These are phyloP conservation scores for Epistrophella euchroma DNA, from an alignment of 2,888 invertebrate genomes.

Conservation along the genomic window DNA sequence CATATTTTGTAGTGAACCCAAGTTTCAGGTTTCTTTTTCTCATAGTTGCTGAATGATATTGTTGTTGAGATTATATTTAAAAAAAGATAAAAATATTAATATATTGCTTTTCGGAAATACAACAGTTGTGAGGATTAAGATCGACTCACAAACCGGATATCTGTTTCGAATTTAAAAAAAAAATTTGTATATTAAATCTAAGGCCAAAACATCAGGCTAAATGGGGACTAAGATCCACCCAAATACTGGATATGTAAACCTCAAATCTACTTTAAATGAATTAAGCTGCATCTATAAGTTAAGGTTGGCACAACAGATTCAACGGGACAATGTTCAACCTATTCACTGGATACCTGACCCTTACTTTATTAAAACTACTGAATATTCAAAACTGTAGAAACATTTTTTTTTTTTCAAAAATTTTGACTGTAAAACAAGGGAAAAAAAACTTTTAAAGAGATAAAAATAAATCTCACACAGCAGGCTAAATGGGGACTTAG, in stretches of 20 bases:
- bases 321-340: too few relatives aligned
- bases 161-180: not conserved
- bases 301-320: constrained; percentile 7
- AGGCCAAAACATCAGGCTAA: constrained; percentile 16
- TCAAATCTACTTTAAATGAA: not conserved
- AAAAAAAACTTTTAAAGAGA: not conserved
- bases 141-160: constrained; percentile 7
- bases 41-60: not conserved
- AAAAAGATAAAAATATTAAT: too few relatives aligned
- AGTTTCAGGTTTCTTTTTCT: not conserved
- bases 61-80: not conserved
- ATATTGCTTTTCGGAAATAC: not conserved
- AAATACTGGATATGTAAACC: not conserved
- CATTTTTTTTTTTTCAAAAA: too few relatives aligned
- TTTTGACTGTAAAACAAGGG: not conserved
- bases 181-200: not conserved
- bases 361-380: not conserved
- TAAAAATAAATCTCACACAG: not conserved
- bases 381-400: not conserved
- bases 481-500: too few relatives aligned
- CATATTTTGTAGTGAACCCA: not conserved
- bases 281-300: not conserved
- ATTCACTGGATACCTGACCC: constrained; percentile 2
- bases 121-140: not conserved
- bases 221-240: too few relatives aligned